Evolutionary conservation across 2,113 vertebrate genomes (phyloP).

Genomic region (Mustela nigripes): DNA sequence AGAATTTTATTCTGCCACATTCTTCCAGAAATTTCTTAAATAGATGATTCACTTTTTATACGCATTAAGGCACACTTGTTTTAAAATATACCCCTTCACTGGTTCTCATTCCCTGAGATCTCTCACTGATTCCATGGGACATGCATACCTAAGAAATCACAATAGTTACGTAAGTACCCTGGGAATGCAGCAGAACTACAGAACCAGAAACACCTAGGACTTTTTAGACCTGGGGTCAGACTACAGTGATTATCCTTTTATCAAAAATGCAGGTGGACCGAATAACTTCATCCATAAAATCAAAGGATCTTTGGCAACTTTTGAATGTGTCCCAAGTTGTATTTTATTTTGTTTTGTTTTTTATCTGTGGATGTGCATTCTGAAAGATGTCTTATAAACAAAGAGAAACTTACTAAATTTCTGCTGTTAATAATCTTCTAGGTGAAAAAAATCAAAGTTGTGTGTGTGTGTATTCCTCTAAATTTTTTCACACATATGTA

Average conservation of each 20-base stretch:
- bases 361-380: neutral
- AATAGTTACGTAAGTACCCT: neutral
- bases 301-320: neutral
- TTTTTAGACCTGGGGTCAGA: neutral
- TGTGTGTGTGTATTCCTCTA: neutral
- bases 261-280: neutral
- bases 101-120: neutral
- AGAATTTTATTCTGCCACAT: neutral
- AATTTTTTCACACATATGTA: neutral
- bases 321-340: neutral
- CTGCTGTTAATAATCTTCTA: slow-evolving; percentile 19
- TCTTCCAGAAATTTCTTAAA: slow-evolving; percentile 1
- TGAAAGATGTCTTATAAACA: slow-evolving; percentile 10
- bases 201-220: neutral
- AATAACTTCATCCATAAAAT: neutral
- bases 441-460: neutral
- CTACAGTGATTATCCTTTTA: neutral
- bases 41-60: neutral
- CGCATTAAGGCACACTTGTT: neutral
- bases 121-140: neutral
- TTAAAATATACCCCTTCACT: slow-evolving; percentile 21
- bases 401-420: neutral
- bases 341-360: neutral
- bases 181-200: neutral
- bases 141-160: neutral